A percentile compares a stretch with the other conserved stretches of the same genome.
Conservation (phyloP, 2,113 vertebrate species). For the Upupa epops region DNA sequence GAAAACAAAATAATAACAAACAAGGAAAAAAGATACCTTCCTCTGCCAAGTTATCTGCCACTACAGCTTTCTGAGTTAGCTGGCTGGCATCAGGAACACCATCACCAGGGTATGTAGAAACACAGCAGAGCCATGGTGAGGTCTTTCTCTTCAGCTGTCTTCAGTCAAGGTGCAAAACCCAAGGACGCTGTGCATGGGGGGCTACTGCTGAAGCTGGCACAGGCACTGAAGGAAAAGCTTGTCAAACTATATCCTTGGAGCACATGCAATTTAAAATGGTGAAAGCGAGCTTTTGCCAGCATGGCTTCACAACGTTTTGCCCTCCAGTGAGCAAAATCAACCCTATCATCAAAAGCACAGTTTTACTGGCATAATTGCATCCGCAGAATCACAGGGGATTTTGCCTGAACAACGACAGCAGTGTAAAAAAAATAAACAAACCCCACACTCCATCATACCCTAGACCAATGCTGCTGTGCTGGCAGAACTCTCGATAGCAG, state of each 20-base stretch:
- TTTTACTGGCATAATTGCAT: conserved; percentile 61
- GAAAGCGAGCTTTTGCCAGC: conserved; percentile 47
- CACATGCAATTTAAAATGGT: conserved; percentile 15
- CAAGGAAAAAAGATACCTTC: background rate
- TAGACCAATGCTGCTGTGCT: background rate
- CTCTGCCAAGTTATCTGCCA: background rate
- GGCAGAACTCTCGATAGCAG: background rate
- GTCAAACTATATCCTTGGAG: conserved; percentile 42
- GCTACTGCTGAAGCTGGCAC: conserved; percentile 2
- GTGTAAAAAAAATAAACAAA: background rate
- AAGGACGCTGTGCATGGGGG: background rate
- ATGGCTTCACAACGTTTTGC: conserved; percentile 27
- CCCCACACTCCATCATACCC: background rate
- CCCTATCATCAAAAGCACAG: conserved; percentile 63
- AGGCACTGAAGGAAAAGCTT: conserved; percentile 20
- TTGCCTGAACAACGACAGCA: background rate
- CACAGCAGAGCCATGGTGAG: background rate
- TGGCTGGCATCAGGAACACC: background rate
- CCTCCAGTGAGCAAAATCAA: conserved; percentile 57
- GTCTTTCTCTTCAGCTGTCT: background rate
- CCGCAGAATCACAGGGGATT: background rate
- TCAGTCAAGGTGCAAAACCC: background rate
- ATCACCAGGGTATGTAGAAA: background rate
- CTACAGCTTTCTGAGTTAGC: background rate
- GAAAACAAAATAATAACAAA: background rate